phyloP scores from a whole-genome alignment of 2,888 invertebrate species.

The Caenorhabditis angaria region DNA sequence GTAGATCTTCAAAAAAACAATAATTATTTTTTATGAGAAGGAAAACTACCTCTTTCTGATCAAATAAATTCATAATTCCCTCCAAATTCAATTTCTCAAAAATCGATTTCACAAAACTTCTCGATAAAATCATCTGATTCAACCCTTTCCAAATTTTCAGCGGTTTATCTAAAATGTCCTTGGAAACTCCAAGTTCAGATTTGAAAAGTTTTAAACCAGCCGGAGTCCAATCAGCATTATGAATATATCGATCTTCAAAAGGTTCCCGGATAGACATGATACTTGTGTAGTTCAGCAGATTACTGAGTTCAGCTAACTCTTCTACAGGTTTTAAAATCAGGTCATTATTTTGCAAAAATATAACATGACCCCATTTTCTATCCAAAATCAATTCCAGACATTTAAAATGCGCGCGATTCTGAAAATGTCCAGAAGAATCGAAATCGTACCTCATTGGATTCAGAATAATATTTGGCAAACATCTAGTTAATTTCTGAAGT shows the following conservation, averaged over 20 bases:
- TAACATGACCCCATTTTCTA: constrained; percentile 36
- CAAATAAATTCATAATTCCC: background rate
- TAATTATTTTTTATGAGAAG: background rate
- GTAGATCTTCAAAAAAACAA: background rate
- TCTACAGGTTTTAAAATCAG: background rate
- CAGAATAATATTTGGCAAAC: constrained; percentile 27
- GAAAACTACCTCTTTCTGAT: background rate
- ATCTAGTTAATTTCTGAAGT: background rate
- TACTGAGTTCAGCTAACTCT: background rate
- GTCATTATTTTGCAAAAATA: background rate
- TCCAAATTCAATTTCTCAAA: constrained; percentile 10
- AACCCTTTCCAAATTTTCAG: background rate
- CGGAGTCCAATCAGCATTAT: constrained; percentile 3
- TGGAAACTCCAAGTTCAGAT: background rate
- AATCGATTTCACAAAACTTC: background rate
- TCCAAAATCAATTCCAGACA: constrained; percentile 22
- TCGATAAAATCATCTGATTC: background rate
- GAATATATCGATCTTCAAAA: background rate
- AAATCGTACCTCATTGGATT: constrained; percentile 28
- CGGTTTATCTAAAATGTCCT: background rate
- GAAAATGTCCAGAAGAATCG: constrained; percentile 24
- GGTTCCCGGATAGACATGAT: background rate
- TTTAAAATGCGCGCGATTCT: constrained; percentile 30
- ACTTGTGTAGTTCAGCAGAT: background rate
- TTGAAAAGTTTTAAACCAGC: too few relatives aligned